Evolutionary conservation across 2,888 invertebrate genomes (phyloP), one percentile per base, ranked within the genome.

Genomic region (Agrotis ipsilon): DNA sequence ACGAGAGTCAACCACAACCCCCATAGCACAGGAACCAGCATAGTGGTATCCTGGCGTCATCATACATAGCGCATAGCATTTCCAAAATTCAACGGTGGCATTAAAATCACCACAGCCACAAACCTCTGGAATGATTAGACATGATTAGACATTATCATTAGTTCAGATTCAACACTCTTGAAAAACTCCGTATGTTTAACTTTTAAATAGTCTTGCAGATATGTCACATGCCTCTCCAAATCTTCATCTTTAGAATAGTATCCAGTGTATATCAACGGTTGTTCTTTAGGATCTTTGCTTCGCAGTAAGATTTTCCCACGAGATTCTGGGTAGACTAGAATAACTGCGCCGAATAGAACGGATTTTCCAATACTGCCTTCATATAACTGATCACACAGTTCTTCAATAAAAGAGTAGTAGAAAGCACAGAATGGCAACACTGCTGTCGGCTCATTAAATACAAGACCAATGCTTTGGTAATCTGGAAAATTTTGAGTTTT

Each of bases 1-100:
- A 54, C 97, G 89, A 0, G 96, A 95, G 90, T 97, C 97, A 0
- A 98, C 97, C 1, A 98, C 98, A 0, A 97, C 96, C 0, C 98
- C 98, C 97, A 98, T 97, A 88, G 97, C 97, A 68, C 97, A 97
- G 0, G 98, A 97, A 0, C 97, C 97, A 0, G 96, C 93, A 0
- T 97, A 97, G 90, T 98, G 98, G 84, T 97, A 98, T 58, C 97
- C 97, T 0, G 97, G 97, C 64, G 96, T 96, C 0, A 97, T 97
- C 68, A 96, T 95, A 85, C 97, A 97, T 21, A 97, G 89, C 4
- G 97, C 92, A 54, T 97, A 96, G 85, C 97, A 98, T 78, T 97
- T 97, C 97, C 97, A 97, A 86, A 97, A 97, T 21, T 97, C 97
- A 84, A 97, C 97, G 0, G 49, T 62, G 3, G 68, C 69, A 16